phyloP scores from a whole-genome alignment of 2,888 invertebrate species.

The Euzophera pinguis region DNA sequence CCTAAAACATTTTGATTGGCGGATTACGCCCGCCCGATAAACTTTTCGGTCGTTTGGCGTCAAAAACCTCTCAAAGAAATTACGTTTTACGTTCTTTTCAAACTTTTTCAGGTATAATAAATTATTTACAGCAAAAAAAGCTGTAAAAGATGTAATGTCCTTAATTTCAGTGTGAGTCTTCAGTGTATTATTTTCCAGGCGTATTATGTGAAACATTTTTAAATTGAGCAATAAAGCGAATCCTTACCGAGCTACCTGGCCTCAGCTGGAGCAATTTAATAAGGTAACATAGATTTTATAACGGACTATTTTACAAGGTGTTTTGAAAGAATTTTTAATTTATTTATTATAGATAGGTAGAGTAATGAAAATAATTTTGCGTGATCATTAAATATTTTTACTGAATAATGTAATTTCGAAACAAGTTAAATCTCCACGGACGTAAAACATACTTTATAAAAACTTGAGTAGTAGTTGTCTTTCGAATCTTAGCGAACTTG shows the following conservation, averaged over 20 bases:
- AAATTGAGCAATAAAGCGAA: constrained; percentile 68
- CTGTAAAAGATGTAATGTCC: constrained; percentile 37
- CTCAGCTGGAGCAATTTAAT: constrained; percentile 64
- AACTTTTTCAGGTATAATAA: constrained; percentile 19
- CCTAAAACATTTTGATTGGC: constrained; percentile 39
- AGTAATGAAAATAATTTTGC: constrained; percentile 4
- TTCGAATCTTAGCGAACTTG: too few relatives aligned
- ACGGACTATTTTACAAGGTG: constrained; percentile 55
- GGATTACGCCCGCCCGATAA: constrained; percentile 35
- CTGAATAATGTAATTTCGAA: too few relatives aligned
- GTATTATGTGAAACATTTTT: constrained; percentile 66
- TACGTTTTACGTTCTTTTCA: constrained; percentile 14
- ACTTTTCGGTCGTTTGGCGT: constrained; percentile 36
- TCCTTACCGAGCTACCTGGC: constrained; percentile 53
- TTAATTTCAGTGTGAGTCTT: constrained; percentile 48
- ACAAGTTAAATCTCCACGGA: too few relatives aligned
- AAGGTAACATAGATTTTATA: constrained; percentile 64
- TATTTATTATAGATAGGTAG: constrained; percentile 30
- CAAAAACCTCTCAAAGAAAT: constrained; percentile 41
- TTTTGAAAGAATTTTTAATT: constrained; percentile 35
- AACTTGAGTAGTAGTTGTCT: too few relatives aligned
- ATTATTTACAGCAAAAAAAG: constrained; percentile 21
- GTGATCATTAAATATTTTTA: background rate
- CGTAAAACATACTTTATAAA: too few relatives aligned
- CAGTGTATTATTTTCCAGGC: constrained; percentile 55